A percentile compares a stretch with the other conserved stretches of the same genome.
Conservation (phyloP, 2,113 vertebrate genomes). For the Macrotis lagotis region DNA sequence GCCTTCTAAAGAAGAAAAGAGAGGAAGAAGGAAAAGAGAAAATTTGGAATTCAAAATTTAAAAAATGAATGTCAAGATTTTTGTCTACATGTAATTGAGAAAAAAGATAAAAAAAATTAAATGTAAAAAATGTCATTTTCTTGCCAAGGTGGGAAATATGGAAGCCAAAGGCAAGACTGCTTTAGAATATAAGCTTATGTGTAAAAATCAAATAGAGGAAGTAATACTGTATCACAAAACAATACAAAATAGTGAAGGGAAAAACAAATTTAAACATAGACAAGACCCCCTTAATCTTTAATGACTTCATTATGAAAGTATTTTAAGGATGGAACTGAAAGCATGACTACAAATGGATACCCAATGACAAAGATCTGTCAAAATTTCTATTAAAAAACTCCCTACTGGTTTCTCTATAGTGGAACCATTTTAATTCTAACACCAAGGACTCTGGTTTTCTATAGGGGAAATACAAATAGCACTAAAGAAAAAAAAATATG, state of each 20-base stretch:
- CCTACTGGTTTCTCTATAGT: background rate
- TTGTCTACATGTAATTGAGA: background rate
- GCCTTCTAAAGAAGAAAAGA: background rate
- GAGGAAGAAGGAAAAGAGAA: background rate
- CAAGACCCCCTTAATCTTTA: background rate
- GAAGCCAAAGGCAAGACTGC: background rate
- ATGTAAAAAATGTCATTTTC: background rate
- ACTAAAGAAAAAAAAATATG: background rate
- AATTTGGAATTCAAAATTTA: background rate
- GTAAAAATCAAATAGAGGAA: background rate
- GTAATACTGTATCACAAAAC: background rate
- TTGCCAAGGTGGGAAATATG: background rate
- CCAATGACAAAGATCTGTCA: background rate
- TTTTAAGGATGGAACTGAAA: background rate
- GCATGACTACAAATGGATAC: background rate
- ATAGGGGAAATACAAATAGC: background rate
- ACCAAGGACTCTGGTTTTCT: background rate
- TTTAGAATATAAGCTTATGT: background rate
- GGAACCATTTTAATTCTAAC: background rate
- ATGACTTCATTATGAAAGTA: background rate
- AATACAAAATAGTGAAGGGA: background rate
- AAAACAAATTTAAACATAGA: background rate
- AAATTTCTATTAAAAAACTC: background rate
- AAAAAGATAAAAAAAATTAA: background rate
- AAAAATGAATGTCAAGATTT: background rate